These are phyloP conservation scores for Busseola fusca DNA, from an alignment of 2,888 invertebrate species.

Conservation along the genomic window DNA sequence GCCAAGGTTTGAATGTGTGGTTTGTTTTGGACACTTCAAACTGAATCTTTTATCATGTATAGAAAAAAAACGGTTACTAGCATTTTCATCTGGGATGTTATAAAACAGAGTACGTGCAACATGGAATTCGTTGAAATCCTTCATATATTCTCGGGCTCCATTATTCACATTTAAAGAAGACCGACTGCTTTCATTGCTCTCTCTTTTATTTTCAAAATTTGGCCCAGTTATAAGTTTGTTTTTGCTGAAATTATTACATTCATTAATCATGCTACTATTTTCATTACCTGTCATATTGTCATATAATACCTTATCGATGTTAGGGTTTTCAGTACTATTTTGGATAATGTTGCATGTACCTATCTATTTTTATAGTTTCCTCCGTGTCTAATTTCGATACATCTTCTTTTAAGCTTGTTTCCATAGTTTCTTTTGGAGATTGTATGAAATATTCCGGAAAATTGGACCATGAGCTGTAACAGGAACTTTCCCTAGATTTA, in stretches of 20 bases:
- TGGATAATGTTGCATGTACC: slow-evolving; percentile 13
- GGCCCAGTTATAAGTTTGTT: not conserved
- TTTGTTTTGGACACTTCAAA: not conserved
- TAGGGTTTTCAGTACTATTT: slow-evolving; percentile 1
- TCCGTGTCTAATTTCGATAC: slow-evolving; percentile 44
- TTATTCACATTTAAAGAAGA: slow-evolving; percentile 13
- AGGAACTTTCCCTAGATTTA: slow-evolving; percentile 51
- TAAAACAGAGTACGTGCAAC: slow-evolving; percentile 9
- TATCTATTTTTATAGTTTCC: slow-evolving; percentile 30
- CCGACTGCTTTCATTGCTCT: slow-evolving; percentile 1
- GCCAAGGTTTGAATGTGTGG: slow-evolving; percentile 3
- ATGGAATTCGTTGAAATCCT: slow-evolving; percentile 19
- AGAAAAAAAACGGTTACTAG: not conserved
- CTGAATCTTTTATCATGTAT: slow-evolving; percentile 1
- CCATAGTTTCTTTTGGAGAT: slow-evolving; percentile 51
- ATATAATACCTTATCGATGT: not conserved
- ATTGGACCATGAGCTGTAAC: slow-evolving; percentile 55
- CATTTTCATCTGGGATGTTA: slow-evolving; percentile 14
- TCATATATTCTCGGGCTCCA: slow-evolving; percentile 5
- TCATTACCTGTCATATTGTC: slow-evolving; percentile 4
- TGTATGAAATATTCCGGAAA: slow-evolving; percentile 52
- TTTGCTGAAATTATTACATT: not conserved
- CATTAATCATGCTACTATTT: not conserved
- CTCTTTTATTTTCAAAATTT: slow-evolving; percentile 4
- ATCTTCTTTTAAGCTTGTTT: slow-evolving; percentile 56